A percentile compares a stretch with the other conserved stretches of the same genome.
phyloP scores from a whole-genome alignment of 2,797 vertebrate genomes.

The Benthosema pterotum region DNA sequence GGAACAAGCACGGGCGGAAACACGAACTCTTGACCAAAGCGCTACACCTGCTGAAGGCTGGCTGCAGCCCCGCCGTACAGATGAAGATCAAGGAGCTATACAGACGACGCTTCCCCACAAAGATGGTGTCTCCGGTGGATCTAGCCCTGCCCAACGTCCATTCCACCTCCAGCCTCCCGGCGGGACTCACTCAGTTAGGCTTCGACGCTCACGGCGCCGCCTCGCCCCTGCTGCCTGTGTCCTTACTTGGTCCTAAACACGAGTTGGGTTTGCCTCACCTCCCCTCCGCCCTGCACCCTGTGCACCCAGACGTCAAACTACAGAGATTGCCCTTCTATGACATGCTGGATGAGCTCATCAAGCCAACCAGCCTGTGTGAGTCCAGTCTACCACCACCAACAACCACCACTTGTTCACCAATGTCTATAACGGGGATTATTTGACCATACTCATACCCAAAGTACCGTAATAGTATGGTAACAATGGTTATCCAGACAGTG shows the following conservation, averaged over 20 bases:
- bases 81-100: conserved; percentile 99
- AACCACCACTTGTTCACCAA: conserved; percentile 10
- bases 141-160: conserved; percentile 90
- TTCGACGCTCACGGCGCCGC: conserved; percentile 89
- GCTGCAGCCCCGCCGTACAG: conserved; percentile 97
- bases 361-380: conserved; percentile 97
- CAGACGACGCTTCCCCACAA: conserved; percentile 95
- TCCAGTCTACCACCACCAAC: conserved; percentile 19
- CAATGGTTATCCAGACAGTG: conserved; percentile 13
- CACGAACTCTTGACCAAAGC: conserved; percentile 99
- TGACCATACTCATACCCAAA: conserved; percentile 5
- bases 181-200: conserved; percentile 88
- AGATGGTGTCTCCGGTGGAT: conserved; percentile 96
- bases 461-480: conserved; percentile 11
- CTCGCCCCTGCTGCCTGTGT: conserved; percentile 93
- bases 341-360: conserved; percentile 96
- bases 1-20: conserved; percentile 99
- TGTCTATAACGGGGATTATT: neutral
- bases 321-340: conserved; percentile 99
- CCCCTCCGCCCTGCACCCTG: conserved; percentile 93
- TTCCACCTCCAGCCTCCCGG: conserved; percentile 85
- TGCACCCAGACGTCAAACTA: conserved; percentile 98
- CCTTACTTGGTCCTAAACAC: conserved; percentile 95
- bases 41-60: conserved; percentile 95
- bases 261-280: conserved; percentile 97